phyloP scores from a whole-genome alignment of 2,888 invertebrate species.

The Agrotis ipsilon region DNA sequence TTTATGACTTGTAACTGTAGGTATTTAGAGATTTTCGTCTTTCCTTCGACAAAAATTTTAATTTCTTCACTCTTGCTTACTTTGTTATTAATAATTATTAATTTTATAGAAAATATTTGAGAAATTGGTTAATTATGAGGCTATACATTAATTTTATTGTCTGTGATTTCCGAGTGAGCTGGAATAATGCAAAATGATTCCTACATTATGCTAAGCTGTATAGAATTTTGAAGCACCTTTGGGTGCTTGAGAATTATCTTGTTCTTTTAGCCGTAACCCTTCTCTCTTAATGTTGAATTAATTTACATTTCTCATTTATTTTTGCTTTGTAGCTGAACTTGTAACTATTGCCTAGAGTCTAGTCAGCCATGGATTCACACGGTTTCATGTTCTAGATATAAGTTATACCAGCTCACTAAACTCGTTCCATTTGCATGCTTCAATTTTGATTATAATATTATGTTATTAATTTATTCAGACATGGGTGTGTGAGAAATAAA shows the following conservation, averaged over 20 bases:
- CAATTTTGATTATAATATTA: conserved; percentile 57
- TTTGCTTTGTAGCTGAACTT: conserved; percentile 27
- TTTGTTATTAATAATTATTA: conserved; percentile 41
- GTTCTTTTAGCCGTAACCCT: neutral
- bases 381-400: conserved; percentile 38
- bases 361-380: conserved; percentile 57
- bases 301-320: neutral
- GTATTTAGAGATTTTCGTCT: conserved; percentile 40
- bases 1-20: conserved; percentile 59
- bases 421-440: conserved; percentile 60
- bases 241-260: too few relatives aligned
- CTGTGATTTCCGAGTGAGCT: conserved; percentile 73
- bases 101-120: conserved; percentile 54
- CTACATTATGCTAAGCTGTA: conserved; percentile 2
- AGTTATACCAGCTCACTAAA: conserved; percentile 62
- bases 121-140: conserved; percentile 67
- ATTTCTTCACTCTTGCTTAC: conserved; percentile 48
- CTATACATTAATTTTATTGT: conserved; percentile 67
- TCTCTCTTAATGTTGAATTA: neutral
- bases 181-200: conserved; percentile 51
- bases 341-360: conserved; percentile 51
- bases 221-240: neutral
- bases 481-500: conserved; percentile 65
- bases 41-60: conserved; percentile 21
- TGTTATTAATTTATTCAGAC: conserved; percentile 74